Evolutionary conservation across 92 coral and sea anemone genomes (phyloP).

Genomic region (Bergia puertoricense): DNA sequence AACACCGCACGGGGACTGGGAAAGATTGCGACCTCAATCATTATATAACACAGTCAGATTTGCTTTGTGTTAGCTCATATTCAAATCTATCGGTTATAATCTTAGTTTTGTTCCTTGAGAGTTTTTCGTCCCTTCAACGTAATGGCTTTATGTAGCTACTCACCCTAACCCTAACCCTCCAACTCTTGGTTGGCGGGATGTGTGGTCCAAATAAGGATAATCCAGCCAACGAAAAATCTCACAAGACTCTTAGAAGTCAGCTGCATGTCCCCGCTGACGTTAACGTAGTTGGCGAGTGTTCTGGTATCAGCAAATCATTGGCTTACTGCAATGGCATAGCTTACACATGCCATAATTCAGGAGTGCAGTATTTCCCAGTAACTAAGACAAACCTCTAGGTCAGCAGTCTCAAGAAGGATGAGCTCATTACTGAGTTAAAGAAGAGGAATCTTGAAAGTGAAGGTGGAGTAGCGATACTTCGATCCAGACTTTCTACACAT

Average conservation of each 20-base stretch:
- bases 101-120: no score
- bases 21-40: no score
- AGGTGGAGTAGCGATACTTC: conserved; percentile 33
- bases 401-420: conserved; percentile 34
- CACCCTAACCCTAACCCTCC: no score
- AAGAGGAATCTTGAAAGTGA: conserved; percentile 28
- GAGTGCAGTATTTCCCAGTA: conserved; percentile 39
- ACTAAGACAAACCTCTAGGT: conserved; percentile 32
- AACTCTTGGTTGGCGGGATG: no score
- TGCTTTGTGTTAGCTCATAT: no score
- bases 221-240: conserved; percentile 45
- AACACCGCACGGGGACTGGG: no score
- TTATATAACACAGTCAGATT: no score
- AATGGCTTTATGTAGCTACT: no score
- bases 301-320: conserved; percentile 19
- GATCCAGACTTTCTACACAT: conserved; percentile 18
- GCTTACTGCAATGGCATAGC: conserved; percentile 44
- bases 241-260: conserved; percentile 55
- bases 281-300: conserved; percentile 44
- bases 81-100: no score
- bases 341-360: conserved; percentile 31
- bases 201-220: no score
- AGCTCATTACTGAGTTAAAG: conserved; percentile 23
- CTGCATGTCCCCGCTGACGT: conserved; percentile 55
- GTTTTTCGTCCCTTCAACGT: no score